Base-by-base conservation (phyloP, 2,113 vertebrate genomes). In the Columba livia region DNA sequence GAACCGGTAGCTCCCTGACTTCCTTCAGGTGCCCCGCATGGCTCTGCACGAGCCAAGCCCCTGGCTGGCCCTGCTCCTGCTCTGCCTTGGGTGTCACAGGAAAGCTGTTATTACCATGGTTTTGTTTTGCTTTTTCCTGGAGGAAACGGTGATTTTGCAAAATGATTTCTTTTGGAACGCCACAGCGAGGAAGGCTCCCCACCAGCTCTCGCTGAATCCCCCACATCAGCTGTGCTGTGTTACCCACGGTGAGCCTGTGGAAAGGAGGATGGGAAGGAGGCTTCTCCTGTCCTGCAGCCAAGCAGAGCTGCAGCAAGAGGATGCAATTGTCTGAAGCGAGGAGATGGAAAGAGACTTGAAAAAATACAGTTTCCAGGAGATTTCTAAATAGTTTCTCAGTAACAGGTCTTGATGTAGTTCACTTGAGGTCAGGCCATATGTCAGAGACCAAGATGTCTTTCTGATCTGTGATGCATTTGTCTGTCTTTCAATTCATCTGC, bases 11-110 rank as follows among this genome's bases (percentile, higher is more conserved):
- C 23, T 86, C 40, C 38, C 40, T 0, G 1, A 3, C 13, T 51
- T 62, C 24, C 26, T 19, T 60, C 60, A 79, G 84, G 23, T 69
- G 71, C 75, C 65, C 20, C 0, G 0, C 8, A 3, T 1, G 21
- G 60, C 16, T 65, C 44, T 29, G 36, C 1, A 1, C 0, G 4
- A 56, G 26, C 47, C 10, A 0, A 92, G 34, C 9, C 2, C 1
- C 44, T 53, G 62, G 14, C 44, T 75, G 36, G 9, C 26, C 6
- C 25, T 34, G 71, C 11, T 71, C 12, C 38, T 21, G 42, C n/a
- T 88, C 58, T 75, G 82, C 38, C 75, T 67, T 48, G 69, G 79
- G 9, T 67, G 5, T 36, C 56, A 15, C 29, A 42, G 58, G 19
- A 79, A 48, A 62, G n/a, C 31, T 85, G 18, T 25, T 75, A 9